Conservation (phyloP, 1,140 invertebrate genomes). For the Cydia splendana region DNA sequence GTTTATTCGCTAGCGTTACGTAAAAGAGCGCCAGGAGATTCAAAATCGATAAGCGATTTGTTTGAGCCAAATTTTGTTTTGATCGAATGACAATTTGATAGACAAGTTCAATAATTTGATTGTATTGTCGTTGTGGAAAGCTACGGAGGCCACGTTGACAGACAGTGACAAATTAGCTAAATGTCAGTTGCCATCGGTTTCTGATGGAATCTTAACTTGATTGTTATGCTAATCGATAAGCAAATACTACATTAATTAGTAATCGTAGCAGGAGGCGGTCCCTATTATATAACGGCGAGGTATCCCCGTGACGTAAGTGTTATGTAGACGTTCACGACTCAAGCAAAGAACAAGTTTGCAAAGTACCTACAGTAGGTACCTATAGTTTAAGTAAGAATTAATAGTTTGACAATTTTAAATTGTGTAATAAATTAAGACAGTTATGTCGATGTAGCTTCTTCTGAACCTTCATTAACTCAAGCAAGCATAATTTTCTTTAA, state of each 20-base stretch:
- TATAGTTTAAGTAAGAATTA: too few relatives aligned
- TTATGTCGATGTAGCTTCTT: background rate
- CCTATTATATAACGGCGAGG: constrained; percentile 18
- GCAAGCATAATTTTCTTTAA: background rate
- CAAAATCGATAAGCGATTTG: constrained; percentile 69
- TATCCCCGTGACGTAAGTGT: constrained; percentile 28
- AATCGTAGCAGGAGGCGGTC: background rate
- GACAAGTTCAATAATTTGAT: background rate
- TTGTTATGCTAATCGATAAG: constrained; percentile 16
- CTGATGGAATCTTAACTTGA: background rate
- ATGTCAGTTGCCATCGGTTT: background rate
- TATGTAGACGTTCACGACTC: background rate
- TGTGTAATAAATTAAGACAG: background rate
- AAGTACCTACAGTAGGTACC: too few relatives aligned
- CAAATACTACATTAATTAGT: constrained; percentile 18
- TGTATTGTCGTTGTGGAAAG: background rate
- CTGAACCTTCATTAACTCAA: background rate
- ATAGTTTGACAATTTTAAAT: background rate
- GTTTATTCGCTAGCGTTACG: constrained; percentile 58
- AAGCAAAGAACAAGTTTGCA: background rate
- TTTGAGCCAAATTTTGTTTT: constrained; percentile 39
- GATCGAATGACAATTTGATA: constrained; percentile 33
- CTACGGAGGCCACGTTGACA: background rate
- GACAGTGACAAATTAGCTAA: constrained; percentile 9
- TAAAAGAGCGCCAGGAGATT: constrained; percentile 56